phyloP scores from a whole-genome alignment of 2,888 invertebrate species.

The Nowickia ferox region DNA sequence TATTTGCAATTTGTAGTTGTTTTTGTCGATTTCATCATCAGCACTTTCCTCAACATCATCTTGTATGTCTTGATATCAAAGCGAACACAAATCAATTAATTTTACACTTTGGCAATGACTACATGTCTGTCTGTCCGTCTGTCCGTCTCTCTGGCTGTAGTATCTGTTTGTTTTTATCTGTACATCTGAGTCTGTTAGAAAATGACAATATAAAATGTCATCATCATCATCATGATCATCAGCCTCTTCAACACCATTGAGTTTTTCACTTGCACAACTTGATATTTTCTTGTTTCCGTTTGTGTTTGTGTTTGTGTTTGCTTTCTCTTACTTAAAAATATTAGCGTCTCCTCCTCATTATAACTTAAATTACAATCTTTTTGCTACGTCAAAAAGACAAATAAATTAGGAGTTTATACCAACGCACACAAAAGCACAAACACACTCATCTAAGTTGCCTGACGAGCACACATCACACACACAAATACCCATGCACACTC shows the following conservation, averaged over 20 bases:
- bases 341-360: constrained; percentile 61
- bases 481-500: constrained; percentile 3
- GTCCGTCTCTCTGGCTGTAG: not conserved
- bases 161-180: not conserved
- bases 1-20: constrained; percentile 1
- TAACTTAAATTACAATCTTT: constrained; percentile 54
- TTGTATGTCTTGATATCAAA: constrained; percentile 31
- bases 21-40: constrained; percentile 54
- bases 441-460: not conserved
- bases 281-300: constrained; percentile 17
- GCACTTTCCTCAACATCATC: constrained; percentile 24
- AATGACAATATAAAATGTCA: constrained; percentile 48
- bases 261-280: constrained; percentile 52
- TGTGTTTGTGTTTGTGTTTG: constrained; percentile 42
- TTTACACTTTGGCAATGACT: constrained; percentile 62
- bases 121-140: constrained; percentile 9
- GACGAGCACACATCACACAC: not conserved
- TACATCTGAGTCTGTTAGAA: not conserved
- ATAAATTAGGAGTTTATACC: constrained; percentile 46
- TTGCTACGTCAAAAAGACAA: constrained; percentile 56
- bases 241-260: constrained; percentile 47
- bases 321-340: constrained; percentile 53
- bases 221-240: constrained; percentile 42
- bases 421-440: constrained; percentile 1
- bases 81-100: constrained; percentile 65